Base-by-base conservation (phyloP, 2,888 invertebrate species). In the Coleophora deauratella region DNA sequence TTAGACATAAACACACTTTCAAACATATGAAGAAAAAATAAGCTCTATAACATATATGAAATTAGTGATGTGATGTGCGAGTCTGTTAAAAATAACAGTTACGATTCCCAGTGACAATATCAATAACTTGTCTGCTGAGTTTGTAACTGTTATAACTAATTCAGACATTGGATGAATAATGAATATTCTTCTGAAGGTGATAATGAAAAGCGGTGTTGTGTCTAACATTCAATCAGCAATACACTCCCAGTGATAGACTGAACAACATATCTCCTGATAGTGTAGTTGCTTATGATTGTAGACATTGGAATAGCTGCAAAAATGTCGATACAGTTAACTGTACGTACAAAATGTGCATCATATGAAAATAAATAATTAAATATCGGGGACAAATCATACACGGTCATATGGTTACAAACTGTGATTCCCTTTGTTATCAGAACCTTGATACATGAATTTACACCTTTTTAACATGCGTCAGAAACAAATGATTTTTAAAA, bases 201-300 rank as follows among this genome's bases (percentile, higher is more conserved):
- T 14, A 15, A 15, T 44, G 38, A 41, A 11, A 12, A 27, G 15
- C 32, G 35, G 13, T 32, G 14, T 38, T 31, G 7, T n/a, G 31
- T 31, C 31, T 6, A 31, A 31, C n/a, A 31, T 3, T n/a, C 9
- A 31, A 31, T 31, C 2, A 31, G 31, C 31, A 45, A 45, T 47
- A 47, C 35, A 44, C 30, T 41, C 50, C 51, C 53, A 53, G 53
- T 53, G 50, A 47, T 45, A 51, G 40, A 43, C 36, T 44, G 10
- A 13, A 9, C 37, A 38, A 46, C 36, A 33, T 46, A 38, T 43
- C 44, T 50, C 51, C 55, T 60, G 55, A 49, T 4, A 31, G 11
- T n/a, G 11, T 31, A 4, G 10, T n/a, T 10, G 11, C 31, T 31
- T 9, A 9, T 31, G 31, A n/a, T 4, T 10, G 31, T 31, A 31